Conservation (phyloP, 2,888 invertebrate species). For the Dendrolimus houi region DNA sequence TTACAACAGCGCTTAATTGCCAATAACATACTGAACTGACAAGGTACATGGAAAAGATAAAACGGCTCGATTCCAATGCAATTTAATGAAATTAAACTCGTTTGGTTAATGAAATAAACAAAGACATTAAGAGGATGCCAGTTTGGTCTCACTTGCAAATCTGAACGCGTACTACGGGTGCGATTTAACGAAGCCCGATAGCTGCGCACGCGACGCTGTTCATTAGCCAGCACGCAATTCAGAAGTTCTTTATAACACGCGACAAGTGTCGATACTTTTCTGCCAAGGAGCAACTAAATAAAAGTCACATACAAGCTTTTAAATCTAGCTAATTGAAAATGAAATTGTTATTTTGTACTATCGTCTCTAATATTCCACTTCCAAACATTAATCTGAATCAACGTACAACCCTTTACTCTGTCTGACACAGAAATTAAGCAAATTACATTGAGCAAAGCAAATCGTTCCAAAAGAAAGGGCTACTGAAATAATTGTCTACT, state of each 20-base stretch:
- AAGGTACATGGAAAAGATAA: too few relatives aligned
- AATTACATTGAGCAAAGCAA: slow-evolving; percentile 69
- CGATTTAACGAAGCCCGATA: slow-evolving; percentile 57
- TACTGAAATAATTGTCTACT: slow-evolving; percentile 75
- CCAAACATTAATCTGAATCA: slow-evolving; percentile 11
- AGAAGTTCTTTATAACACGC: slow-evolving; percentile 2
- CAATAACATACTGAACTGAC: neutral
- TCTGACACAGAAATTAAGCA: slow-evolving; percentile 68
- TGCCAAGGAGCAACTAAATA: too few relatives aligned
- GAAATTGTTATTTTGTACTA: neutral
- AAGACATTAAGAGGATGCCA: slow-evolving; percentile 1
- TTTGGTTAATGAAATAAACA: neutral
- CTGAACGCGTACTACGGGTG: slow-evolving; percentile 38
- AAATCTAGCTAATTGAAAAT: too few relatives aligned
- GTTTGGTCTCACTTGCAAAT: neutral
- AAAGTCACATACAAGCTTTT: too few relatives aligned
- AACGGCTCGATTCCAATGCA: slow-evolving; percentile 1
- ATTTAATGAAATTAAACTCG: neutral
- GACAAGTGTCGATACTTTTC: neutral
- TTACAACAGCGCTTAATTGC: neutral
- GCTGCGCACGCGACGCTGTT: slow-evolving; percentile 64
- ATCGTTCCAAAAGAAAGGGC: slow-evolving; percentile 73
- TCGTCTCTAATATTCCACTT: neutral
- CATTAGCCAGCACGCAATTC: slow-evolving; percentile 65
- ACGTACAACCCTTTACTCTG: slow-evolving; percentile 46